Percentiles rank a stretch among this genome's conserved stretches.
Evolutionary conservation across 2,797 vertebrate species (phyloP).

Genomic region (Propithecus perrieri): DNA sequence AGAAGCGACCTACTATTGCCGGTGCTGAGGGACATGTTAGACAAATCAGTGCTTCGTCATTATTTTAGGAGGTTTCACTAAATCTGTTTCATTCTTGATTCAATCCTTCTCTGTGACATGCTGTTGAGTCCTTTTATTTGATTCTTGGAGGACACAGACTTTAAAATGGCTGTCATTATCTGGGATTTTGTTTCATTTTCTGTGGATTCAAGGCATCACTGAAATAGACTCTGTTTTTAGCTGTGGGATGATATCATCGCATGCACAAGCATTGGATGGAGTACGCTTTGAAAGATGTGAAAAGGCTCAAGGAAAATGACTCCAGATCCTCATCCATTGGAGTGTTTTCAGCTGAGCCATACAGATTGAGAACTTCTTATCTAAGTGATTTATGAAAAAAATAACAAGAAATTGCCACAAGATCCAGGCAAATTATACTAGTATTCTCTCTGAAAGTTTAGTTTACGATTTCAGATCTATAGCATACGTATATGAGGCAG

Average conservation of each 20-base stretch:
- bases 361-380: constrained; percentile 27
- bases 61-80: constrained; percentile 31
- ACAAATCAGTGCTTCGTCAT: constrained; percentile 38
- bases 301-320: constrained; percentile 61
- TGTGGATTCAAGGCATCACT: constrained; percentile 53
- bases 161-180: constrained; percentile 63
- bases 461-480: background rate
- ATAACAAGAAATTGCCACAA: constrained; percentile 7
- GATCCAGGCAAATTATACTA: background rate
- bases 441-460: constrained; percentile 22
- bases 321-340: constrained; percentile 19
- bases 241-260: background rate
- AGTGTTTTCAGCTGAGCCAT: constrained; percentile 43
- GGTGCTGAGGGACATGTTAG: constrained; percentile 9
- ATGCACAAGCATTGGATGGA: constrained; percentile 30
- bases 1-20: constrained; percentile 65
- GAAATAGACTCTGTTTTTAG: constrained; percentile 64
- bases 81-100: constrained; percentile 28
- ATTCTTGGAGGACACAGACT: constrained; percentile 49
- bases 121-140: constrained; percentile 51
- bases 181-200: constrained; percentile 71
- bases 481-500: background rate
- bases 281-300: constrained; percentile 51
- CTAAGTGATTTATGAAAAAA: constrained; percentile 35
- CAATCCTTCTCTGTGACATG: background rate